A percentile compares a stretch with the other conserved stretches of the same genome.
Conservation (phyloP, 2,113 vertebrate species). For the Atrichornis clamosus region DNA sequence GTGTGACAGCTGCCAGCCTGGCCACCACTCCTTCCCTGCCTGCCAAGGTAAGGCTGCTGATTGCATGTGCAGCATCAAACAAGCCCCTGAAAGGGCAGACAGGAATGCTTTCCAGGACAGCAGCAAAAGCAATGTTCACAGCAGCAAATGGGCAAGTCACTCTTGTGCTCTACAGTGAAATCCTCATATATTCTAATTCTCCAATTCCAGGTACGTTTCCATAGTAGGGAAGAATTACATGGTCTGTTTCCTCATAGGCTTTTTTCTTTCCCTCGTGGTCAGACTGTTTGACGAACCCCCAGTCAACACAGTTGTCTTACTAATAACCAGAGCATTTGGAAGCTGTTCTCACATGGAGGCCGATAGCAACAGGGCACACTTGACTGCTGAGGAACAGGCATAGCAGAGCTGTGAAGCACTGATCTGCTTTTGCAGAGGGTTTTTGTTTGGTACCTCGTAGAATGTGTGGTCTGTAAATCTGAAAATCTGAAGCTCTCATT, state of each 20-base stretch:
- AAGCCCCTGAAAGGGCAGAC: not conserved
- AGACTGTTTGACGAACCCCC: not conserved
- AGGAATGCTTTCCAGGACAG: not conserved
- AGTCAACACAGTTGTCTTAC: not conserved
- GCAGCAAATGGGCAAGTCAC: not conserved
- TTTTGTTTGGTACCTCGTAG: not conserved
- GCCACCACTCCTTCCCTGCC: constrained; percentile 80
- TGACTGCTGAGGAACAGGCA: not conserved
- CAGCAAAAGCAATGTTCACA: not conserved
- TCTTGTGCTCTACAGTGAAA: not conserved
- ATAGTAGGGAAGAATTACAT: not conserved
- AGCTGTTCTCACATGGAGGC: not conserved
- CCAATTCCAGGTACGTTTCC: not conserved
- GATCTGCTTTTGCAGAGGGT: not conserved
- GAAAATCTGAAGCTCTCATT: not conserved
- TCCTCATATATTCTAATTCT: not conserved
- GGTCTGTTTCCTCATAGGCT: not conserved
- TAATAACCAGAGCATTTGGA: not conserved
- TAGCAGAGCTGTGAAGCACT: not conserved
- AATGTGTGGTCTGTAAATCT: not conserved
- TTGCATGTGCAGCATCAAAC: not conserved
- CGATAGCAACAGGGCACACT: not conserved
- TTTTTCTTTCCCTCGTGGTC: not conserved
- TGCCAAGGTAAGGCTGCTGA: constrained; percentile 77
- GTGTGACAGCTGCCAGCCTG: constrained; percentile 79